Base-by-base conservation (phyloP, 2,888 invertebrate species). In the Cryptophagus acutangulus region DNA sequence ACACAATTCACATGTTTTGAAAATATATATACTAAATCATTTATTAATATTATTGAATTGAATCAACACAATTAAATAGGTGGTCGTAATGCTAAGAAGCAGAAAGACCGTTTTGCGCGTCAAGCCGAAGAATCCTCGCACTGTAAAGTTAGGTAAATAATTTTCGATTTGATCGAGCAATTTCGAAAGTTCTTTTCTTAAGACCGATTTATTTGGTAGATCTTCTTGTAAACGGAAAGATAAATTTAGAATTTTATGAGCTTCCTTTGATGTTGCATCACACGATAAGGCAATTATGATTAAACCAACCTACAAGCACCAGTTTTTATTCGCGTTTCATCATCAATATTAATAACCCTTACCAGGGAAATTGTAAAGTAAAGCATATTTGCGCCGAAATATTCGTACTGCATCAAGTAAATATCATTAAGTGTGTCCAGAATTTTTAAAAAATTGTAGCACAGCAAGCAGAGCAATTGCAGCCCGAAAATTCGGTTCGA, bases 11-110 rank as follows among this genome's bases (percentile, higher is more conserved):
- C 10, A 18, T 34, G 34, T 12, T 17, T 3, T 17, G 18, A 20
- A 34, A 16, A 16, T 31, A 31, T 12, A 26, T 26, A 26, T 26
- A n/a, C n/a, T n/a, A n/a, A n/a, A n/a, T n/a, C n/a, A n/a, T n/a
- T n/a, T n/a, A n/a, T n/a, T n/a, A n/a, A n/a, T n/a, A n/a, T n/a
- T n/a, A 20, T 20, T 20, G 6, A 20, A 20, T 20, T 20, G 24
- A n/a, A 20, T n/a, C 6, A 20, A 6, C 6, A 20, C n/a, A 20
- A 20, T 20, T 8, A 20, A 20, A 20, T 20, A 20, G n/a, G 24
- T 20, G 6, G 24, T 20, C n/a, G n/a, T n/a, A 8, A 20, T n/a
- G n/a, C n/a, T 20, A 6, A 20, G 6, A 20, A 20, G n/a, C 24
- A 20, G n/a, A 20, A 20, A 20, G 6, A 20, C 24, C 6, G 6